phyloP scores from a whole-genome alignment of 2,888 invertebrate genomes.

The Limenitis camilla region DNA sequence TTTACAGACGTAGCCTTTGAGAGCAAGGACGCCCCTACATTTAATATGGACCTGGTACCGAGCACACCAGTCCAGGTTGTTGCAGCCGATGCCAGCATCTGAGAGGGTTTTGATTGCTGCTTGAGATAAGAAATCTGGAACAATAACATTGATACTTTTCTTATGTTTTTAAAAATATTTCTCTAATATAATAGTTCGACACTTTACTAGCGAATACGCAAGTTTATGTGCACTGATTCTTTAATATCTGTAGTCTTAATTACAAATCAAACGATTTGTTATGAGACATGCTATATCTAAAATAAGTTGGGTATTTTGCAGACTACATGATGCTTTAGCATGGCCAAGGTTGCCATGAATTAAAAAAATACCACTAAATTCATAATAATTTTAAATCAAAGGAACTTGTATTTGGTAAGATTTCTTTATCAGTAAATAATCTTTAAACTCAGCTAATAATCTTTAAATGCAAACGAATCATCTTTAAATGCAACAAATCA shows the following conservation, averaged over 20 bases:
- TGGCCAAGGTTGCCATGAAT: background rate
- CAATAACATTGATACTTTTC: conserved; percentile 7
- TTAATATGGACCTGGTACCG: conserved; percentile 93
- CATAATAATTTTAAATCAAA: no score
- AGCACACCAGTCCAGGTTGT: conserved; percentile 82
- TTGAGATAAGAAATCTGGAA: conserved; percentile 59
- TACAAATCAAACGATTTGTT: no score
- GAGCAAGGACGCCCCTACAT: conserved; percentile 91
- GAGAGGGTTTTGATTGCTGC: conserved; percentile 75
- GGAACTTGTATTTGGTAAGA: no score
- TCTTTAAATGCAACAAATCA: background rate
- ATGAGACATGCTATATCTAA: no score
- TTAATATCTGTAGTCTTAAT: no score
- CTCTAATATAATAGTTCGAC: background rate
- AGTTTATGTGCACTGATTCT: no score
- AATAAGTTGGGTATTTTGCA: no score
- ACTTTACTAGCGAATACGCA: no score
- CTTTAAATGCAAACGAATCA: background rate
- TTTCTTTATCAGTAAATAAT: no score
- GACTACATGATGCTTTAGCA: no score
- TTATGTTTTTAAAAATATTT: background rate
- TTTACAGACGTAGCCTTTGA: conserved; percentile 88
- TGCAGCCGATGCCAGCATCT: conserved; percentile 50
- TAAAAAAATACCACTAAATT: background rate
- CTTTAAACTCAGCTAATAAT: background rate